Base-by-base conservation (phyloP, 2,888 invertebrate species). In the Eupithecia tripunctaria region DNA sequence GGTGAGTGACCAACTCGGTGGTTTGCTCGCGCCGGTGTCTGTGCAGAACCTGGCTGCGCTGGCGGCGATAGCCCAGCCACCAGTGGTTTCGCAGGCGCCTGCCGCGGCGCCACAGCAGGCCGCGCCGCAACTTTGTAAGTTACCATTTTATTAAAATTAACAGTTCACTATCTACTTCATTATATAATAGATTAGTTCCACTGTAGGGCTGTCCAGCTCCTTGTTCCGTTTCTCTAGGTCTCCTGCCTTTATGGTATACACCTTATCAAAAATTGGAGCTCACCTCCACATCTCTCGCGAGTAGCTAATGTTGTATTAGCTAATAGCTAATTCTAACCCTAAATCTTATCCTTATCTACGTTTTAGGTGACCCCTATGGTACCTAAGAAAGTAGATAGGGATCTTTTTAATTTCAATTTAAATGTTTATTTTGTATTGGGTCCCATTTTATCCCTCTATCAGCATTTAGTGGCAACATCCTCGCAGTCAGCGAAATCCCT, bases 41-140 rank as follows among this genome's bases (percentile, higher is more conserved):
- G 97, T 98, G 95, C 98, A 98, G 95, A 98, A 98, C 94, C 94
- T 98, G 89, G 98, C 98, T 84, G 97, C 98, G 71, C 95, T 98
- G 81, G 98, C 98, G 71, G 97, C 97, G 66, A 97, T 97, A 95
- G 96, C 97, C 79, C 96, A 95, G 82, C 90, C 94, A 41, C 92
- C 95, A n/a, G 94, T 95, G 21, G 94, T 94, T 86, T 83, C 95
- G 86, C 95, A 95, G 86, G 80, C 93, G 66, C 92, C 94, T 74
- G 91, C 95, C 80, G 82, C 94, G 8, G 88, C 91, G 21, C 93
- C 91, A 2, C 86, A 83, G 27, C 84, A 81, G 12, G 78, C 85
- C 1, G 90, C 91, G 73, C 94, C 93, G 41, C 93, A 92, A 79
- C 85, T 94, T 79, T 94, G 94, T 94, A 85, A 93, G 94, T 91